Conservation (phyloP, 2,888 invertebrate species). For the Clunio marinus region DNA sequence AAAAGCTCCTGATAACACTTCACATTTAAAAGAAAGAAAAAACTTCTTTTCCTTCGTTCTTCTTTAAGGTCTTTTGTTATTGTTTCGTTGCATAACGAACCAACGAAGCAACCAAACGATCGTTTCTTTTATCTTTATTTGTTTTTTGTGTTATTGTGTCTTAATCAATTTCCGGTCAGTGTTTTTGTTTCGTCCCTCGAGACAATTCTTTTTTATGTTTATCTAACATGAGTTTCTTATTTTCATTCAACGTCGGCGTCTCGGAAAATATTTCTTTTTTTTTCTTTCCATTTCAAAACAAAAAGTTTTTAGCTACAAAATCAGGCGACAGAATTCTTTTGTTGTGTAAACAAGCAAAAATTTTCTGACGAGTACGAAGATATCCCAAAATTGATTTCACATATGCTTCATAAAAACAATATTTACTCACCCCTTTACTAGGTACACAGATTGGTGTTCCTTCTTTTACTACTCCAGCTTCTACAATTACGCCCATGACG, state of each 20-base stretch:
- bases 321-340: constrained; percentile 3
- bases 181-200: constrained; percentile 19
- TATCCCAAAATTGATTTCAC: too few relatives aligned
- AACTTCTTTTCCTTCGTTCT: constrained; percentile 6
- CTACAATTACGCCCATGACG: constrained; percentile 91
- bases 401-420: too few relatives aligned
- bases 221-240: neutral
- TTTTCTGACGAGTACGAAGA: neutral
- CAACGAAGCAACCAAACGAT: neutral
- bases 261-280: neutral
- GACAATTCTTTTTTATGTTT: neutral
- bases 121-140: constrained; percentile 1
- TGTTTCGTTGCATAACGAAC: neutral
- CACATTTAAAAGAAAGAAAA: too few relatives aligned
- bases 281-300: constrained; percentile 33
- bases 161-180: constrained; percentile 27
- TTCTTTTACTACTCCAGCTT: constrained; percentile 90
- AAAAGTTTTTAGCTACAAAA: too few relatives aligned
- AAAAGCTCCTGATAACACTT: constrained; percentile 17
- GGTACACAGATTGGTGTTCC: constrained; percentile 98
- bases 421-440: constrained; percentile 75
- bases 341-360: neutral
- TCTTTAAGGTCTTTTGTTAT: neutral
- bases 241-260: neutral
- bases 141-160: constrained; percentile 1